Percentiles rank a stretch among this genome's conserved stretches.
Evolutionary conservation across 1,140 invertebrate species (phyloP).

Genomic region (Bursaphelenchus mucronatus): DNA sequence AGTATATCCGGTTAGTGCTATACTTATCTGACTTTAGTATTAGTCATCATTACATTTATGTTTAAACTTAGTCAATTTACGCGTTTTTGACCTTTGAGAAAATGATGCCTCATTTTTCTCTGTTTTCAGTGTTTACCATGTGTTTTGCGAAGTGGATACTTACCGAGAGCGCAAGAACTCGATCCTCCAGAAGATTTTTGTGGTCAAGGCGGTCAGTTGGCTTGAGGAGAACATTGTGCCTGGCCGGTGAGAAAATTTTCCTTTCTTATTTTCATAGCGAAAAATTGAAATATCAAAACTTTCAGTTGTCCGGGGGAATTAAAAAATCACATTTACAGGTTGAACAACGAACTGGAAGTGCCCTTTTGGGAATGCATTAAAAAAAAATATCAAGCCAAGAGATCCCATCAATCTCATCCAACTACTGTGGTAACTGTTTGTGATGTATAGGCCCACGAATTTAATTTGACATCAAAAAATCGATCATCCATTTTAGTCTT

Average conservation of each 20-base stretch:
- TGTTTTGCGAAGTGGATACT: slow-evolving; percentile 56
- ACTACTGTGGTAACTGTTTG: too few species aligned
- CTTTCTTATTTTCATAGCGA: slow-evolving; percentile 13
- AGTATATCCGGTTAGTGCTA: too few species aligned
- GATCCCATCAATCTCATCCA: too few species aligned
- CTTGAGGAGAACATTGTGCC: slow-evolving; percentile 55
- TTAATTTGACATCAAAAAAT: too few species aligned
- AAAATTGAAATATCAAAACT: neutral
- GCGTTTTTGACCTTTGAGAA: neutral
- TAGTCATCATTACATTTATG: neutral
- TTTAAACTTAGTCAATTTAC: neutral
- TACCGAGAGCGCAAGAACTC: slow-evolving; percentile 46
- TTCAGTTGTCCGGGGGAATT: neutral
- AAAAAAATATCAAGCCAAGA: neutral
- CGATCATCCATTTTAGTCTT: too few species aligned
- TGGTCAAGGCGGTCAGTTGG: slow-evolving; percentile 49
- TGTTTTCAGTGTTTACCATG: slow-evolving; percentile 51
- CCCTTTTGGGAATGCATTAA: slow-evolving; percentile 17
- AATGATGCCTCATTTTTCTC: neutral
- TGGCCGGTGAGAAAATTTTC: slow-evolving; percentile 35
- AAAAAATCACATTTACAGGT: slow-evolving; percentile 6
- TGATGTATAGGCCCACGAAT: too few species aligned
- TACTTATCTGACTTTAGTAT: too few species aligned
- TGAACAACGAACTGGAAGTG: slow-evolving; percentile 24
- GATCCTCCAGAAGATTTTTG: slow-evolving; percentile 33